Base-by-base conservation (phyloP, 2,797 vertebrate genomes). In the Cyprinella venusta region DNA sequence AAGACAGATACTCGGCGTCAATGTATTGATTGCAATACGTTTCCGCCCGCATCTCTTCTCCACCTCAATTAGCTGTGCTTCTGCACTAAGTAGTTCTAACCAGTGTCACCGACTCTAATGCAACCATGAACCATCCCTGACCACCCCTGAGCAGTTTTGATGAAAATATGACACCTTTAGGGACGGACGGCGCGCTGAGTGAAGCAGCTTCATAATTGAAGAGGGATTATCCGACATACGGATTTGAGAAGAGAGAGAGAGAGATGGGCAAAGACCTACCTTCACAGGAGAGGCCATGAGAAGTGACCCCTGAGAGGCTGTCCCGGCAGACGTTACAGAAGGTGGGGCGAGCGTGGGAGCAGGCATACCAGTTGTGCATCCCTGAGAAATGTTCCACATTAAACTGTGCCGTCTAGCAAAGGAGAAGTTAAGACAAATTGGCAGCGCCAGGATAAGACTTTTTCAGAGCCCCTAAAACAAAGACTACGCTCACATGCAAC, bases 311-410 rank as follows among this genome's bases (percentile, higher is more conserved):
- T 19, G 98, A 99, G 76, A 99, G 95, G 89, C 97, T 98, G 89
- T 99, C 98, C 90, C 97, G 95, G 88, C 98, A 99, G 87, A 99
- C 98, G n/a, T 99, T 99, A 87, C 98, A 99, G 92, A 99, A 99
- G 90, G 98, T 99, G 82, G 98, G 98, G 84, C 97, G 96, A 90
- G 98, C 98, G 0, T 99, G 98, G 92, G 98, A 99, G 94, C 98
- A 99, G 95, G 98, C 98, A 89, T 98, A 99, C 98, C 98, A 99
- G 96, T 99, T 99, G 95, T 99, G 98, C 97, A 98, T 99, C 96
- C 98, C 98, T 97, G 98, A 99, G 97, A 99, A 99, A 96, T 99
- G 98, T 93, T 99, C 98, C 97, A 99, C 96, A 92, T 98, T 99
- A 96, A 99, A 99, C 96, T 99, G 97, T 94, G 97, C 97, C 88